A percentile compares a stretch with the other conserved stretches of the same genome.
These are phyloP conservation scores for Siniperca scherzeri DNA, from an alignment of 2,797 vertebrate species.

Conservation along the genomic window DNA sequence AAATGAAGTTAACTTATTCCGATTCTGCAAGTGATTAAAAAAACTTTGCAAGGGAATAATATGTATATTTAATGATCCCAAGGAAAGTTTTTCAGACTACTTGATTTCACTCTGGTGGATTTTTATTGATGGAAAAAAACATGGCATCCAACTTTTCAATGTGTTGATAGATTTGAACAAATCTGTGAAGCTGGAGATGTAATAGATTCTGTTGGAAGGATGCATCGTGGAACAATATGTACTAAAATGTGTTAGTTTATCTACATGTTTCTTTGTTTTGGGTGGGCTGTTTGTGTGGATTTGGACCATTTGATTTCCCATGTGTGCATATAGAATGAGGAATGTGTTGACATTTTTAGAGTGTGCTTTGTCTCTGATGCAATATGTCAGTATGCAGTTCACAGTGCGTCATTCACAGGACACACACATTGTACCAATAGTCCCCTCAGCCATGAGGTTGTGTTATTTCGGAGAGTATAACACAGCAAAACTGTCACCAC, in stretches of 20 bases:
- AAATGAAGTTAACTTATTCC: conserved; percentile 49
- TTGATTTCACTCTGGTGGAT: conserved; percentile 38
- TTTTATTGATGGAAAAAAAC: conserved; percentile 66
- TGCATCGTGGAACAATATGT: conserved; percentile 8
- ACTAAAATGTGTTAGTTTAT: background rate
- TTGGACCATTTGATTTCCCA: background rate
- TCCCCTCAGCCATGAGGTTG: background rate
- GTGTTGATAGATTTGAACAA: conserved; percentile 54
- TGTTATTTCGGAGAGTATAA: background rate
- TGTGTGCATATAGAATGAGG: conserved; percentile 1
- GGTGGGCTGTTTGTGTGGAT: background rate
- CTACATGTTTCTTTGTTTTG: background rate
- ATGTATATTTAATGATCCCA: conserved; percentile 53
- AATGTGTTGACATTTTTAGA: conserved; percentile 26
- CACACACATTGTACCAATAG: conserved; percentile 4
- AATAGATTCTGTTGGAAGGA: conserved; percentile 6
- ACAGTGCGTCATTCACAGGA: background rate
- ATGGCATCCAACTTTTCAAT: conserved; percentile 44
- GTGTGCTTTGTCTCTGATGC: conserved; percentile 5
- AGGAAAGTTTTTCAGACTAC: conserved; percentile 49
- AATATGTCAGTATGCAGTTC: background rate
- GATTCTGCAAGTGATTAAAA: conserved; percentile 43
- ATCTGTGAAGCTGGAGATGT: conserved; percentile 26
- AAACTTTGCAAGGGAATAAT: conserved; percentile 28
- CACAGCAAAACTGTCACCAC: background rate